A percentile compares a stretch with the other conserved stretches of the same genome.
phyloP scores from a whole-genome alignment of 2,797 vertebrate genomes.

The Iguana delicatissima region DNA sequence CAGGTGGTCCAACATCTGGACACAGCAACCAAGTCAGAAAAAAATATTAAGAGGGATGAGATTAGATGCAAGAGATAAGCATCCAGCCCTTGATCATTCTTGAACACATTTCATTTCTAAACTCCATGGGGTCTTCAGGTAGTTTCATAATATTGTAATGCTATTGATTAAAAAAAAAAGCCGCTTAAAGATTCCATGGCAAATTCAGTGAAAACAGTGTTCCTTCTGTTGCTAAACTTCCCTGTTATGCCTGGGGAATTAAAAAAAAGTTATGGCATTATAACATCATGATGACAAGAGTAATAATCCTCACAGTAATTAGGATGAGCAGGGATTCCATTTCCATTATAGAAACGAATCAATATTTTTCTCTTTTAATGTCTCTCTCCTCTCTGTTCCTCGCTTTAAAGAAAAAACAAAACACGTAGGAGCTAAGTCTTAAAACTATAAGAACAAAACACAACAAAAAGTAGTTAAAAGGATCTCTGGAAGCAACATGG shows the following conservation, averaged over 20 bases:
- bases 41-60: background rate
- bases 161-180: conserved; percentile 62
- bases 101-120: conserved; percentile 7
- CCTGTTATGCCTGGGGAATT: conserved; percentile 57
- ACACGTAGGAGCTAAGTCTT: conserved; percentile 52
- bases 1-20: background rate
- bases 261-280: conserved; percentile 63
- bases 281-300: conserved; percentile 77
- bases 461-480: conserved; percentile 64
- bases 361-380: conserved; percentile 49
- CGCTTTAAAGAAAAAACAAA: conserved; percentile 38
- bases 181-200: conserved; percentile 56
- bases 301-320: conserved; percentile 80
- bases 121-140: conserved; percentile 19
- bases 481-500: conserved; percentile 65
- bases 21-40: background rate
- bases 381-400: background rate
- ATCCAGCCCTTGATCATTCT: background rate
- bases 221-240: conserved; percentile 52
- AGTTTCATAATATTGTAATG: conserved; percentile 31
- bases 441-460: conserved; percentile 61
- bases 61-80: background rate
- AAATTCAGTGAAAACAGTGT: conserved; percentile 40
- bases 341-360: conserved; percentile 79
- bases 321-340: conserved; percentile 80